Base-by-base conservation (phyloP, 2,113 vertebrate species). In the Pachyramphus minor region DNA sequence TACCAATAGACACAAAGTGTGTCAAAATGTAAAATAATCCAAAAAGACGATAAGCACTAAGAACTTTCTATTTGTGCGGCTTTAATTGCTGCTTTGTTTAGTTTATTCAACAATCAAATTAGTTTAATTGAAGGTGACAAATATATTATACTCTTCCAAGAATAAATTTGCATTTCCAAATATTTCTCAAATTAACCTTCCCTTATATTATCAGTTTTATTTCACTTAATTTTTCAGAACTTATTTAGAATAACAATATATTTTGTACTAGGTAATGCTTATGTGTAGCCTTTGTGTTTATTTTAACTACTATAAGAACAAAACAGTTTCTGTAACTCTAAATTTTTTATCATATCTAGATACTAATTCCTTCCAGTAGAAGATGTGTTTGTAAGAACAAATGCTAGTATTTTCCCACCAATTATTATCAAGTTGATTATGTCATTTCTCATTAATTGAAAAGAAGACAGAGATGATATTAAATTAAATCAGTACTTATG, bases 81-180 rank as follows among this genome's bases (percentile, higher is more conserved):
- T 92, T 69, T 88, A 86, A 88, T 42, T 69, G 59, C 39, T 80
- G 24, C 19, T 90, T 90, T 3, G 0, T 62, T 93, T 90, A 58
- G 72, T 72, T 80, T 95, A 77, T 84, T 84, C 72, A 84, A 84
- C 80, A 37, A 7, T 68, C 73, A 89, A 35, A 93, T 93, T 71
- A 87, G 55, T 86, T 86, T 92, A 95, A 88, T 56, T 93, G 84
- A 78, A 92, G 64, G 35, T 87, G 44, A 92, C 30, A 77, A 90
- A 79, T 90, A 52, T 30, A 87, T 92, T 76, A 76, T 31, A 41
- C 5, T 47, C 47, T 86, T 62, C 58, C 30, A 87, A 75, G 41
- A 72, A 87, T 72, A 23, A 89, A n/a, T 91, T 86, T 87, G 30
- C 31, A 78, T 23, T 55, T 44, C 9, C 35, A 90, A 74, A 78